Conservation (phyloP, 2,113 vertebrate genomes). For the Antechinus flavipes region DNA sequence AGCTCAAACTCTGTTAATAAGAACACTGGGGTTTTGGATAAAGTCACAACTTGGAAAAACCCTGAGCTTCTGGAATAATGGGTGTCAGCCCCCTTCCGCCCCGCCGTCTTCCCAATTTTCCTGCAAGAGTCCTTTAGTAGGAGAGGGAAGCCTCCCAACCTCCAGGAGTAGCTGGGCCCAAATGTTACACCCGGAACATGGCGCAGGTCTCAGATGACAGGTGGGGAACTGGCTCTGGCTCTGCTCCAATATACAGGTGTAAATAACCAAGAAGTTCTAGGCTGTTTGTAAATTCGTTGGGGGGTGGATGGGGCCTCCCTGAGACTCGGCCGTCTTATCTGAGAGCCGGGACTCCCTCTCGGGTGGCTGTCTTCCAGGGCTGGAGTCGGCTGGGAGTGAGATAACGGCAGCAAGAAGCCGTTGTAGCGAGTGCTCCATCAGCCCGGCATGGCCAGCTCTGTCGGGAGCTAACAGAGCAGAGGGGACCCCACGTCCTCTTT, state of each 20-base stretch:
- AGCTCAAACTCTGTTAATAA: background rate
- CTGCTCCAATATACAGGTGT: background rate
- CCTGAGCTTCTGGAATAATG: background rate
- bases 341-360: background rate
- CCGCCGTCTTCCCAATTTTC: background rate
- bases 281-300: background rate
- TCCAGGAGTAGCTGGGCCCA: background rate
- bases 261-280: conserved; percentile 16
- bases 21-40: conserved; percentile 27
- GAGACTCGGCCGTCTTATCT: background rate
- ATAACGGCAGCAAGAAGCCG: background rate
- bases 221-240: background rate
- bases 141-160: conserved; percentile 28
- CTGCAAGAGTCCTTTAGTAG: conserved; percentile 16
- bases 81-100: background rate
- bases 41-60: conserved; percentile 32
- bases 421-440: background rate
- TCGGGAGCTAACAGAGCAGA: background rate
- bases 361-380: background rate
- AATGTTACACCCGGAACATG: background rate
- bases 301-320: background rate
- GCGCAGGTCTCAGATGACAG: background rate
- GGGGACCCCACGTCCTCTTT: background rate
- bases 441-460: background rate
- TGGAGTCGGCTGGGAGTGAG: background rate